These are phyloP conservation scores for Branchinecta sandiegonensis DNA, from an alignment of 2,888 invertebrate species.

Conservation along the genomic window DNA sequence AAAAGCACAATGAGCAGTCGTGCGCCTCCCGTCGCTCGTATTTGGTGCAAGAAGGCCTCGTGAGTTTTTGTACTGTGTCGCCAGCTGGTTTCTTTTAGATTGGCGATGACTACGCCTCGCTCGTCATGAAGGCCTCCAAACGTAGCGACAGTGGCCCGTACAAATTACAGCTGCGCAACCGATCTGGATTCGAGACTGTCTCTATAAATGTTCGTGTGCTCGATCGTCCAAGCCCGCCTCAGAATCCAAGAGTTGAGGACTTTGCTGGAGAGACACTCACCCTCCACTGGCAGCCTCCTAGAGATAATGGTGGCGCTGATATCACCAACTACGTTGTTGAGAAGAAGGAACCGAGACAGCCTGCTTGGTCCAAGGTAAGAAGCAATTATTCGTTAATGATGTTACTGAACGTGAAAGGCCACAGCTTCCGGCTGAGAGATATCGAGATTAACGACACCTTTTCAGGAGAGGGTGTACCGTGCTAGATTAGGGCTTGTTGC, in stretches of 20 bases:
- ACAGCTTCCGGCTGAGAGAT: no score
- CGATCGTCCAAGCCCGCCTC: constrained; percentile 78
- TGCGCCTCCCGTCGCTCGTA: not conserved
- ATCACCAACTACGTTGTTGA: constrained; percentile 94
- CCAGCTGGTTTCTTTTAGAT: constrained; percentile 39
- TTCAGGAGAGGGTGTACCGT: no score
- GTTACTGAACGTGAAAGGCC: no score
- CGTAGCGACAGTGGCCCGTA: constrained; percentile 81
- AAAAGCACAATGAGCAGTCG: not conserved
- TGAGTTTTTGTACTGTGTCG: not conserved
- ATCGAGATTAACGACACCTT: no score
- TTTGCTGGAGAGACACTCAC: constrained; percentile 91
- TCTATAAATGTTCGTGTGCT: constrained; percentile 87
- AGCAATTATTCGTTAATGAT: not conserved
- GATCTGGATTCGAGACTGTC: constrained; percentile 87
- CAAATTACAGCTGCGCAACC: constrained; percentile 77
- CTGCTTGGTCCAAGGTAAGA: constrained; percentile 58
- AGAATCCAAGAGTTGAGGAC: constrained; percentile 80
- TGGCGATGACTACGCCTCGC: constrained; percentile 72
- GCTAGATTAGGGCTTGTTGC: no score
- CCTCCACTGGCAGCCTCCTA: constrained; percentile 89
- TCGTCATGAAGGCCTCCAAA: constrained; percentile 83
- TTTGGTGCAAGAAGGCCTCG: not conserved
- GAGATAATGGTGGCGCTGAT: constrained; percentile 87
- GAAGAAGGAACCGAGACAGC: constrained; percentile 68